These are phyloP conservation scores for Epinotia brunnichana DNA, from an alignment of 2,888 invertebrate genomes.

Conservation along the genomic window DNA sequence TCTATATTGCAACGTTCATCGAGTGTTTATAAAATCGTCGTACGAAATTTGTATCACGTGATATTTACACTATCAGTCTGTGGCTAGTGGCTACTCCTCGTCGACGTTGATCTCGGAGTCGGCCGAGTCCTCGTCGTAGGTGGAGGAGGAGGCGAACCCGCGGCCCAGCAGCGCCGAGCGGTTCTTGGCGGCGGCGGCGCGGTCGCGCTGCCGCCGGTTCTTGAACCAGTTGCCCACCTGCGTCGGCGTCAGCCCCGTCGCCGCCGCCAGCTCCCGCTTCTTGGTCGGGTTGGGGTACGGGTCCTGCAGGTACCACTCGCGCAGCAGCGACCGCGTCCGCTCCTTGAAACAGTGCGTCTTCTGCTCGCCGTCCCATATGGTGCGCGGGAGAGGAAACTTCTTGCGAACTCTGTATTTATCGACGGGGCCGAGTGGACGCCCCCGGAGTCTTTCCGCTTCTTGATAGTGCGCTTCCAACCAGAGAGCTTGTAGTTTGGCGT, in stretches of 20 bases:
- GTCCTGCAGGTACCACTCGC: constrained; percentile 99
- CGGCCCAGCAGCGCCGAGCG: constrained; percentile 88
- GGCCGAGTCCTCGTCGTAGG: constrained; percentile 80
- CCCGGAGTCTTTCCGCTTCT: constrained; percentile 97
- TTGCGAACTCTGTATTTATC: constrained; percentile 94
- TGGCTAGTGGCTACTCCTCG: constrained; percentile 76
- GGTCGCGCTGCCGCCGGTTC: constrained; percentile 97
- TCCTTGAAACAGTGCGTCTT: constrained; percentile 99
- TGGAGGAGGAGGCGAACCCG: constrained; percentile 80
- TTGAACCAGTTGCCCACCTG: constrained; percentile 99
- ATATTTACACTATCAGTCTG: constrained; percentile 68
- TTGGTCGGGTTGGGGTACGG: constrained; percentile 99
- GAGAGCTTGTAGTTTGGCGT: constrained; percentile 95
- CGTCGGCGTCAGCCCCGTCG: constrained; percentile 97
- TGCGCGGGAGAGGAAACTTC: constrained; percentile 98
- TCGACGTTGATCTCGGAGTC: constrained; percentile 82
- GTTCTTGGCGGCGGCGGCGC: constrained; percentile 98
- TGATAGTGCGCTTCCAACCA: constrained; percentile 99
- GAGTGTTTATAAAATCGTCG: constrained; percentile 49
- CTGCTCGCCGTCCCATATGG: constrained; percentile 99
- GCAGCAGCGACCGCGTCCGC: constrained; percentile 94
- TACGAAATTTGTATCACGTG: constrained; percentile 51
- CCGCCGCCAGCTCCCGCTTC: constrained; percentile 97
- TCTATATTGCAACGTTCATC: constrained; percentile 69
- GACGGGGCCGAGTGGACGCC: constrained; percentile 93